Percentiles rank a stretch among this genome's conserved stretches.
These are phyloP conservation scores for Argopecten irradians DNA, from an alignment of 1,140 invertebrate species.

Conservation along the genomic window DNA sequence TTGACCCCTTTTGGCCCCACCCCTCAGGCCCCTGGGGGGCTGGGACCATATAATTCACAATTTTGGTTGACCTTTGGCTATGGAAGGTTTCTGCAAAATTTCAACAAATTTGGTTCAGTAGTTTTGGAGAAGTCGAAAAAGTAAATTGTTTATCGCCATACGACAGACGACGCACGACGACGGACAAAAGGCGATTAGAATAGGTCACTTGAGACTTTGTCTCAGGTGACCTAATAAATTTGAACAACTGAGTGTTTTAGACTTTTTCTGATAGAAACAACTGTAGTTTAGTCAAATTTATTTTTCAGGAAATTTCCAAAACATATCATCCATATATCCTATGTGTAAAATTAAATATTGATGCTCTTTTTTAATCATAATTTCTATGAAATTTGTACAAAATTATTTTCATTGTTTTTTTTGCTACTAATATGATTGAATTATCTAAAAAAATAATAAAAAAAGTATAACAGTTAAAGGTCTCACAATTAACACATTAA, in stretches of 20 bases:
- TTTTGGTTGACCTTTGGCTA: no score
- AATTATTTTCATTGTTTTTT: not conserved
- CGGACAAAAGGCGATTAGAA: not conserved
- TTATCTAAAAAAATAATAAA: no score
- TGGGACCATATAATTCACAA: no score
- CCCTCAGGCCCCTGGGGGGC: no score
- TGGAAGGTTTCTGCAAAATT: not conserved
- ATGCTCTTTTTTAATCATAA: not conserved
- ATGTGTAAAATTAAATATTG: not conserved
- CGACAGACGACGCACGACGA: not conserved
- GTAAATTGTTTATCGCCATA: not conserved
- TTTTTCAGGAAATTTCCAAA: not conserved
- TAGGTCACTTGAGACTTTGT: not conserved
- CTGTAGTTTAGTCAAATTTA: no score
- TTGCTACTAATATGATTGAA: no score
- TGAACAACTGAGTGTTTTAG: no score
- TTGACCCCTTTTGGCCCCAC: no score
- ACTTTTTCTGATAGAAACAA: no score
- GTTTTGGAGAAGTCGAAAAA: not conserved
- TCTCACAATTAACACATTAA: no score
- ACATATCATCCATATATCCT: not conserved
- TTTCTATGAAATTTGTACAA: not conserved
- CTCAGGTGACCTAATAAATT: not conserved
- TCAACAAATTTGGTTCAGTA: not conserved
- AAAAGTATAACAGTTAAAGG: no score